phyloP scores from a whole-genome alignment of 2,888 invertebrate species.

The Crossocerus cetratus region DNA sequence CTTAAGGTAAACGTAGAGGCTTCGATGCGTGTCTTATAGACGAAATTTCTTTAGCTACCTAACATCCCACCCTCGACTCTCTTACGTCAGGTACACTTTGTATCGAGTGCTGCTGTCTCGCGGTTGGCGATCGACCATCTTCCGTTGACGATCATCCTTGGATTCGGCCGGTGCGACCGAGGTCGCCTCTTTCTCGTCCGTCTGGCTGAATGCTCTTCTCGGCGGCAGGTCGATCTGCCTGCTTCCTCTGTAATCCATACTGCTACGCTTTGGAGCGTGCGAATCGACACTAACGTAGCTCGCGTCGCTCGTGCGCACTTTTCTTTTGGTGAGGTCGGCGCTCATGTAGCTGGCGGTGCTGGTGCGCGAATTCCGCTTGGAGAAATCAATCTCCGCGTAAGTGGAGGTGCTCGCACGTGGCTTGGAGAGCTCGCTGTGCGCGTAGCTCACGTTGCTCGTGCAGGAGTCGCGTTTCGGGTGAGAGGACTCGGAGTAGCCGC shows the following conservation, averaged over 20 bases:
- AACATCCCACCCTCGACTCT: not conserved
- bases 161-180: constrained; percentile 53
- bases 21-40: too few relatives aligned
- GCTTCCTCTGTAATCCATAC: constrained; percentile 56
- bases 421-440: too few relatives aligned
- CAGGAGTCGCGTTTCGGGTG: constrained; percentile 45
- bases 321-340: not conserved
- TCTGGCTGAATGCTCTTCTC: constrained; percentile 63
- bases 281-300: constrained; percentile 54
- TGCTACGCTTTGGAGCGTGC: constrained; percentile 45
- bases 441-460: constrained; percentile 8
- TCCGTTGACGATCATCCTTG: constrained; percentile 42
- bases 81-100: constrained; percentile 61
- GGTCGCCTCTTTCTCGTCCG: constrained; percentile 52
- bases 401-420: constrained; percentile 10
- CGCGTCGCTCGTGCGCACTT: constrained; percentile 41
- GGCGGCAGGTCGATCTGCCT: constrained; percentile 53
- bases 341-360: constrained; percentile 12
- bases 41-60: too few relatives aligned
- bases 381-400: constrained; percentile 22
- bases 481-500: constrained; percentile 30
- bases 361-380: constrained; percentile 44
- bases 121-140: constrained; percentile 48
- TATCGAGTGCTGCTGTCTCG: constrained; percentile 69
- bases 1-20: too few relatives aligned